A percentile compares a stretch with the other conserved stretches of the same genome.
phyloP scores from a whole-genome alignment of 2,113 vertebrate genomes.

The Tragelaphus imberbis region DNA sequence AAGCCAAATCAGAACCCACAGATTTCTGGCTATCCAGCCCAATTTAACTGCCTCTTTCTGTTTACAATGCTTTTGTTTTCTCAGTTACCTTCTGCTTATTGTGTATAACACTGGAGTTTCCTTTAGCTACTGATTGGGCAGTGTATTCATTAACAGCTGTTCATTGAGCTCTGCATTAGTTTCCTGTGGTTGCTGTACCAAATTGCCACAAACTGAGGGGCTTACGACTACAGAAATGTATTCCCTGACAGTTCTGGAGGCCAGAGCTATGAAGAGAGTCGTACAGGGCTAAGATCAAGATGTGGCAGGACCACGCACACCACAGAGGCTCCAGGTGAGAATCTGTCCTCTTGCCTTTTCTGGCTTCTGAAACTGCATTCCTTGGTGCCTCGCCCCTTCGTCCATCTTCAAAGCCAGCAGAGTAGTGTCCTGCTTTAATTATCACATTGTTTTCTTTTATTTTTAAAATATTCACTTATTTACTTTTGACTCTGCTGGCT shows the following conservation, averaged over 20 bases:
- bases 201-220: neutral
- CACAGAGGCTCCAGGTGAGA: neutral
- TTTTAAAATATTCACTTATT: neutral
- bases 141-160: neutral
- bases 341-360: neutral
- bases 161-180: neutral
- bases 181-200: neutral
- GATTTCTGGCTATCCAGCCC: neutral
- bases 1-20: neutral
- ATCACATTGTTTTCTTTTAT: neutral
- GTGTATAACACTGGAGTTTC: neutral
- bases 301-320: no score
- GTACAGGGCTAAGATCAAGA: fast-evolving
- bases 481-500: neutral
- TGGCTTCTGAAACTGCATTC: neutral
- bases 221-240: neutral
- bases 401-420: neutral
- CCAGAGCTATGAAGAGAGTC: neutral
- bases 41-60: fast-evolving
- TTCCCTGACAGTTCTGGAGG: neutral
- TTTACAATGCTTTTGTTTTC: neutral
- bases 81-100: neutral
- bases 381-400: neutral
- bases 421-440: neutral
- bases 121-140: neutral